Evolutionary conservation across 2,113 vertebrate species (phyloP).

Genomic region (Macroglossus sobrinus): DNA sequence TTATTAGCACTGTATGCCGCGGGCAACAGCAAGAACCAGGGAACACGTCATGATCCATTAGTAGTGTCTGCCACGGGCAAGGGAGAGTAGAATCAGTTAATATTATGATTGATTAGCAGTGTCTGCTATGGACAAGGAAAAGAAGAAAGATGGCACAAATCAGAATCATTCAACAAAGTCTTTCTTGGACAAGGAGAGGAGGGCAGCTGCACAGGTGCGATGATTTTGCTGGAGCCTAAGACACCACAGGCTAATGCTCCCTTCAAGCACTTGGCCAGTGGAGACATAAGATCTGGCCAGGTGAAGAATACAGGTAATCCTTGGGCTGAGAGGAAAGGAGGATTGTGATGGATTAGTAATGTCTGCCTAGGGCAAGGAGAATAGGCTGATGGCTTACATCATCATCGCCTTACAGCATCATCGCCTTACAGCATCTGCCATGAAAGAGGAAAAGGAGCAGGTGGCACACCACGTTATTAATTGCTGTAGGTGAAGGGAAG

Average conservation of each 20-base stretch:
- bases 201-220: neutral
- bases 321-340: neutral
- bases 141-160: neutral
- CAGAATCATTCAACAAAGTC: neutral
- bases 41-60: neutral
- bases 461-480: neutral
- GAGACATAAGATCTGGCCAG: neutral
- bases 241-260: neutral
- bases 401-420: neutral
- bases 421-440: neutral
- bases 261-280: neutral
- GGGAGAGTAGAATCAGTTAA: neutral
- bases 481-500: neutral
- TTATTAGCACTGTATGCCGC: neutral
- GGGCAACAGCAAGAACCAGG: neutral
- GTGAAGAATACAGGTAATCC: neutral
- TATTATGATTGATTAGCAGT: neutral
- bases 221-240: neutral
- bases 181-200: neutral
- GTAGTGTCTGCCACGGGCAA: neutral
- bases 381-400: neutral
- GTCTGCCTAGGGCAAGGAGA: neutral
- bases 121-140: neutral
- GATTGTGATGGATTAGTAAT: neutral
- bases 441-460: neutral